phyloP scores from a whole-genome alignment of 1,140 invertebrate genomes.

The Ips nitidus region DNA sequence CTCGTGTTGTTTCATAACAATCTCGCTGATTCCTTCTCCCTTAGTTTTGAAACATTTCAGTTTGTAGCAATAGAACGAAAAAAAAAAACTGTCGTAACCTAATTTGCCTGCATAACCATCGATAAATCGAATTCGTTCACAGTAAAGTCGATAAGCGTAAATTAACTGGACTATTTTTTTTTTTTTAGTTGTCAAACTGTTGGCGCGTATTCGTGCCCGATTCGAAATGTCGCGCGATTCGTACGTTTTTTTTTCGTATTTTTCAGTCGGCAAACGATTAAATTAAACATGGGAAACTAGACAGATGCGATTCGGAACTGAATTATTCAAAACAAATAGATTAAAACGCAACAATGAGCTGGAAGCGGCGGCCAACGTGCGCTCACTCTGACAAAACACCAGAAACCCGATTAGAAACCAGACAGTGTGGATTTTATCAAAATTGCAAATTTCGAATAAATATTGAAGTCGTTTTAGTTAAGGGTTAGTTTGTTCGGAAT shows the following conservation, averaged over 20 bases:
- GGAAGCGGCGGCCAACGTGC: constrained; percentile 12
- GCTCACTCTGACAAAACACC: constrained; percentile 31
- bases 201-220: background rate
- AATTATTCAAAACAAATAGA: constrained; percentile 37
- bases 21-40: too few species aligned
- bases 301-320: constrained; percentile 32
- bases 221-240: background rate
- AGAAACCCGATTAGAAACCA: constrained; percentile 35
- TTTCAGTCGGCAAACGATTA: background rate
- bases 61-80: too few species aligned
- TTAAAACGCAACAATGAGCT: constrained; percentile 34
- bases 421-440: constrained; percentile 29
- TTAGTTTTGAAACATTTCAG: too few species aligned
- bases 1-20: too few species aligned
- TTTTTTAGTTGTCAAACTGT: too few species aligned
- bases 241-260: background rate
- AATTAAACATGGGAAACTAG: constrained; percentile 33
- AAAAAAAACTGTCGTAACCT: too few species aligned
- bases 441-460: constrained; percentile 4
- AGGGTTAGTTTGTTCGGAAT: too few species aligned
- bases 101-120: too few species aligned
- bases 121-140: too few species aligned
- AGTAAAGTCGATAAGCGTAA: too few species aligned
- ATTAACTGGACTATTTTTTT: too few species aligned
- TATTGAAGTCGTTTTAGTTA: background rate